Conservation (phyloP, 2,888 invertebrate species). For the Polietes domitor region DNA sequence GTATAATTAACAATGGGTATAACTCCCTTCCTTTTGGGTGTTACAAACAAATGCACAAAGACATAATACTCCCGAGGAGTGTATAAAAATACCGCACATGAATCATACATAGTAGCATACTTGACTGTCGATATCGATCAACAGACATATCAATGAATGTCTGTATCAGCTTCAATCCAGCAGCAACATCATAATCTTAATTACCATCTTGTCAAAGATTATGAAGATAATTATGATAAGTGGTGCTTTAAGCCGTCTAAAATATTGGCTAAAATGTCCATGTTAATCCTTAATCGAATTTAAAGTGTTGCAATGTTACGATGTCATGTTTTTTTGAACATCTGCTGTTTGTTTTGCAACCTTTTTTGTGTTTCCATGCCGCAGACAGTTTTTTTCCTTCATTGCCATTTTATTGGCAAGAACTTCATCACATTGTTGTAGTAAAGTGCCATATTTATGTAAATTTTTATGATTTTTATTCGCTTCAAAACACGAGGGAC, state of each 20-base stretch:
- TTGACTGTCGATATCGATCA: too few species aligned
- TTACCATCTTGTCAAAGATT: neutral
- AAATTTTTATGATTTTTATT: slow-evolving; percentile 38
- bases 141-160: too few species aligned
- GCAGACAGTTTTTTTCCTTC: too few species aligned
- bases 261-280: neutral
- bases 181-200: neutral
- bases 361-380: neutral
- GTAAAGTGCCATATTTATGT: slow-evolving; percentile 20
- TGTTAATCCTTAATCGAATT: neutral
- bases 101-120: too few species aligned
- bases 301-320: slow-evolving; percentile 42
- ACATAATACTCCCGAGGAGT: too few species aligned
- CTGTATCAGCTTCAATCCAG: too few species aligned
- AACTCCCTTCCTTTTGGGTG: too few species aligned
- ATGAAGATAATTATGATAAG: neutral
- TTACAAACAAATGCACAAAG: too few species aligned
- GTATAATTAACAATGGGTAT: too few species aligned
- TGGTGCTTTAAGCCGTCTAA: neutral
- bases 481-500: neutral
- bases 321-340: slow-evolving; percentile 44
- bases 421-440: neutral
- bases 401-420: too few species aligned
- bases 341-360: slow-evolving; percentile 54
- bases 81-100: too few species aligned